Evolutionary conservation across 1,140 invertebrate genomes (phyloP).

Genomic region (Lepidurus packardi): DNA sequence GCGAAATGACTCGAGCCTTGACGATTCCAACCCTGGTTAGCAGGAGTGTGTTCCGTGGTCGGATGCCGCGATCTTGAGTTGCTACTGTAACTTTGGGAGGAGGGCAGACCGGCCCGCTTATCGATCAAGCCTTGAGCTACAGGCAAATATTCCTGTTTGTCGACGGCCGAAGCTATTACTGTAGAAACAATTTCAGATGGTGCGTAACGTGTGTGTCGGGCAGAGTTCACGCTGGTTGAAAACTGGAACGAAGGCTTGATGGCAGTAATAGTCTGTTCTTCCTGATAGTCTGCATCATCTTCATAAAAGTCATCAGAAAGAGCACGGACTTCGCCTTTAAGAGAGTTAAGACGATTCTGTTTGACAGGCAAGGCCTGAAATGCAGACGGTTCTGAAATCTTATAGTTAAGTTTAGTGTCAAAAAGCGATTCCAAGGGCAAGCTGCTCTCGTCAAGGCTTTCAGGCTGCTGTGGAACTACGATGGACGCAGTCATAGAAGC

Average conservation of each 20-base stretch:
- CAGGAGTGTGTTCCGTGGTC: neutral
- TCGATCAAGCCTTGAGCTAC: slow-evolving; percentile 14
- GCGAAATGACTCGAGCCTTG: slow-evolving; percentile 67
- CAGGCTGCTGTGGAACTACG: neutral
- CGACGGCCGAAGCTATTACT: neutral
- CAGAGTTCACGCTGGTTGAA: neutral
- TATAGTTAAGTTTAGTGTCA: neutral
- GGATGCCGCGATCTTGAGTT: neutral
- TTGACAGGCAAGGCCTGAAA: neutral
- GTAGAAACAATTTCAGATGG: neutral
- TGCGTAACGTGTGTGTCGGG: neutral
- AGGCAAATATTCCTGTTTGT: neutral
- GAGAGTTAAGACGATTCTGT: neutral
- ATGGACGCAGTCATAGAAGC: neutral
- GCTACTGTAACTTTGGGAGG: neutral
- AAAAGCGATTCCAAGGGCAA: slow-evolving; percentile 31
- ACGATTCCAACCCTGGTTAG: slow-evolving; percentile 44
- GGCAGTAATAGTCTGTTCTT: neutral
- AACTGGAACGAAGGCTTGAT: neutral
- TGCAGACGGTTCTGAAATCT: neutral
- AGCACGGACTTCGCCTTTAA: neutral
- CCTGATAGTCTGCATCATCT: neutral
- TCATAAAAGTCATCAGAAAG: neutral
- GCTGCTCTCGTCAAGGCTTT: neutral
- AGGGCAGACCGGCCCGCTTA: slow-evolving; percentile 27